Evolutionary conservation across 2,797 vertebrate species (phyloP).

Genomic region (Chelonia mydas): DNA sequence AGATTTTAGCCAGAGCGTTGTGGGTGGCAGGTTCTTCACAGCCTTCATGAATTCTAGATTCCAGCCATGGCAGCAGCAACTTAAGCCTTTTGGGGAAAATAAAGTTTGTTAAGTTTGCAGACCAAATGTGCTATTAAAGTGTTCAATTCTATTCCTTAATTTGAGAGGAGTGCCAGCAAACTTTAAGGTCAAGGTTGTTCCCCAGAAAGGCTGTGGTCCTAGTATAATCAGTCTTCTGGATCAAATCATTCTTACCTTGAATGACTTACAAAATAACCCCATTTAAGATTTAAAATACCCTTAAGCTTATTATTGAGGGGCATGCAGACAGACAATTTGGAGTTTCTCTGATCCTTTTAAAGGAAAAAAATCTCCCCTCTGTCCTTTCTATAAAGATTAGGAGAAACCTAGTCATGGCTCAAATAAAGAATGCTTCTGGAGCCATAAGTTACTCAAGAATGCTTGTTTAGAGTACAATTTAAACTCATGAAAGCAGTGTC

Average conservation of each 20-base stretch:
- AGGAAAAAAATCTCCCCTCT: too few species aligned
- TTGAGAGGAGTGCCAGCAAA: background rate
- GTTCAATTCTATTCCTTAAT: background rate
- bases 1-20: slow-evolving; percentile 95
- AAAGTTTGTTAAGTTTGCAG: background rate
- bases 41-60: slow-evolving; percentile 93
- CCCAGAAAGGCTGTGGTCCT: background rate
- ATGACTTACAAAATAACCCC: background rate
- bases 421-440: background rate
- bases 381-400: too few species aligned
- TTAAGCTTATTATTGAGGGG: background rate
- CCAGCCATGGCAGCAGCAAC: slow-evolving; percentile 93
- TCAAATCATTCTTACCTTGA: background rate
- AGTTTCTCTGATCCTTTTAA: background rate
- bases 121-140: background rate
- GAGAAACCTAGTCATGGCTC: background rate
- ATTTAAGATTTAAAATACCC: background rate
- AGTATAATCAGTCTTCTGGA: background rate
- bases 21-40: slow-evolving; percentile 95
- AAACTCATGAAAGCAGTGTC: background rate
- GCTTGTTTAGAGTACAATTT: background rate
- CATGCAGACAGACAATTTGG: background rate
- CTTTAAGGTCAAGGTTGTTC: background rate
- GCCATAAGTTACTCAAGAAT: background rate
- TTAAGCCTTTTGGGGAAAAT: slow-evolving; percentile 86